A percentile compares a stretch with the other conserved stretches of the same genome.
These are phyloP conservation scores for Procavia capensis DNA, from an alignment of 2,113 vertebrate species.

Conservation along the genomic window DNA sequence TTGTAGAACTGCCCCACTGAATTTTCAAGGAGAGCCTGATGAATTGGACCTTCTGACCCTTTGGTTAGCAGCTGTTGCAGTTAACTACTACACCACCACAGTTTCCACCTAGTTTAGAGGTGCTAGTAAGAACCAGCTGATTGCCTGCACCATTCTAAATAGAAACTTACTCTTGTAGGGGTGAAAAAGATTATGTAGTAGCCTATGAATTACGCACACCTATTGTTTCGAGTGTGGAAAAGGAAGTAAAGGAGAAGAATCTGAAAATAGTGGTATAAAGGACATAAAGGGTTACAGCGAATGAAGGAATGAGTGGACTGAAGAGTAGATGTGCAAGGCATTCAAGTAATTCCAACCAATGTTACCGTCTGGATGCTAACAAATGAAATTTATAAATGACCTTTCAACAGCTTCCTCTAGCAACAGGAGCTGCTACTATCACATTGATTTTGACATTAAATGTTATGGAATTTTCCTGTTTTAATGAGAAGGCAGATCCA, in stretches of 20 bases:
- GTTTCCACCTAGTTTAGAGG: no score
- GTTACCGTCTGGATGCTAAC: constrained; percentile 1
- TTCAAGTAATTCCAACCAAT: constrained; percentile 18
- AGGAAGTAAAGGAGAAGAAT: background rate
- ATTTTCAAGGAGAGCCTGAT: no score
- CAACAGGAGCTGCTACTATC: constrained; percentile 62
- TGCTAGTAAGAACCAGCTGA: constrained; percentile 27
- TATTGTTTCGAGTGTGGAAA: background rate
- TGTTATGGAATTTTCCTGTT: constrained; percentile 15
- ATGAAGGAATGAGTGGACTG: background rate
- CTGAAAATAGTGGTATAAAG: background rate
- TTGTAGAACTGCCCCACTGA: no score
- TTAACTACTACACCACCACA: no score
- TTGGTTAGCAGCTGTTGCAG: no score
- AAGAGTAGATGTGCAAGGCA: constrained; percentile 8
- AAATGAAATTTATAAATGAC: constrained; percentile 61
- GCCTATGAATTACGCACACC: background rate
- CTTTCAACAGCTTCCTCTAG: constrained; percentile 70
- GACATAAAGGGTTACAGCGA: background rate
- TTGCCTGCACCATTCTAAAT: background rate
- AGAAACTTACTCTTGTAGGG: background rate
- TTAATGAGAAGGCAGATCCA: constrained; percentile 72
- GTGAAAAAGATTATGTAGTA: background rate
- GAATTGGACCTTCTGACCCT: no score
- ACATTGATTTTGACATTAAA: constrained; percentile 76